Evolutionary conservation across 2,888 invertebrate genomes (phyloP), one percentile per base, ranked within the genome.

Genomic region (Epinotia nisella): DNA sequence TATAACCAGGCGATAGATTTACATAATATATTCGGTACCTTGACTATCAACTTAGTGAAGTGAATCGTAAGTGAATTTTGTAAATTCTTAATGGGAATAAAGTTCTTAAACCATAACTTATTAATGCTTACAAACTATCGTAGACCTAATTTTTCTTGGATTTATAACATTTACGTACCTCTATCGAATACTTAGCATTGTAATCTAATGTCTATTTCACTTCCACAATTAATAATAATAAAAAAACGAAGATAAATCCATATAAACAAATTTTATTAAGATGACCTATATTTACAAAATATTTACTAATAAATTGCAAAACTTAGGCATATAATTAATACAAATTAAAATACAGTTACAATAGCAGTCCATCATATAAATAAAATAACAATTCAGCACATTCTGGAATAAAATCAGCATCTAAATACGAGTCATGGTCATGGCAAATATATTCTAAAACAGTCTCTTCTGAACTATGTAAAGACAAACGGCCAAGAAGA

Each of bases 381-480:
- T 29, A 53, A 51, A 41, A 13, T 41, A 41, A 41, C 13, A 41
- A 41, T 13, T 45, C 53, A 66, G 51, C 39, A 15, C 24, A 70
- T 15, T 45, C 19, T 13, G 19, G n/a, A 55, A 62, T 65, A 66
- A 66, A 55, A 21, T 19, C 24, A 29, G 17, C 9, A 29, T 62
- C 21, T 19, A 53, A 65, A n/a, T 59, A 17, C 41, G 9, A 64
- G 13, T n/a, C 35, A 59, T 59, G 35, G 13, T n/a, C 35, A 59
- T 59, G 35, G n/a, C 29, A 58, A 56, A 29, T 24, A 13, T 29
- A 53, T 15, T 51, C 59, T 89, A 97, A 91, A 98, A 97, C 77
- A 98, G 87, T 83, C 99, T 94, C 87, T 98, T 98, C 84, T 98
- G 98, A 64, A 99, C 95, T 82, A 99, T 98, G 85, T 99, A 99